Base-by-base conservation (phyloP, 2,797 vertebrate species). In the Zonotrichia albicollis region DNA sequence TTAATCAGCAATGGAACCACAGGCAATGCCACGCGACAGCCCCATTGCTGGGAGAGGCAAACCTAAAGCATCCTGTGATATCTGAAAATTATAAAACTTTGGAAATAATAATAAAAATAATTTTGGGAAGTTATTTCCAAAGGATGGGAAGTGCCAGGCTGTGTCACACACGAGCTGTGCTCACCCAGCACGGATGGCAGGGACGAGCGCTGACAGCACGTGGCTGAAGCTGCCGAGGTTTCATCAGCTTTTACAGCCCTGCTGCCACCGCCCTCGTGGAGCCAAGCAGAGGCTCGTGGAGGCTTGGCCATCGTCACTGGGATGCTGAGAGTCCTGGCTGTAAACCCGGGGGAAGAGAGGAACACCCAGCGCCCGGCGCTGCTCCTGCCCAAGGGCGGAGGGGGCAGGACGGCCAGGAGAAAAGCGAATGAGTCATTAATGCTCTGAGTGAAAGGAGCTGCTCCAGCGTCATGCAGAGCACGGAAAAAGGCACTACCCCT, bases 341-440 rank as follows among this genome's bases (percentile, higher is more conserved):
- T 78, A 86, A 94, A 90, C 51, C 13, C 20, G 73, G 85, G 21
- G 85, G 50, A 73, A 90, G 91, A 70, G 62, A 92, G 42, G 71
- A 94, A 94, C 91, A 88, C 76, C 54, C 82, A 20, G 65, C 4
- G 22, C 85, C 76, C 10, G 16, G 66, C 43, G 2, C 77, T 26
- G 76, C 84, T 93, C 61, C 84, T 89, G 91, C 90, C 93, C 91
- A 85, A 93, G 91, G 93, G 89, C 0, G 85, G 93, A 94, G 94
- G 26, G 90, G 93, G 93, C 85, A 92, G 90, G 65, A 76, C 40
- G 53, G 0, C 32, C 72, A 61, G 78, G 60, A 89, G 89, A 57
- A 89, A 83, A 92, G 76, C 87, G 83, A 92, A 73, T 92, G 95
- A 96, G 89, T 90, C 94, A 93, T 82, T 72, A 58, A 91, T 54